A percentile compares a stretch with the other conserved stretches of the same genome.
phyloP scores from a whole-genome alignment of 2,113 vertebrate species.

The Phylloscopus trochiloides region DNA sequence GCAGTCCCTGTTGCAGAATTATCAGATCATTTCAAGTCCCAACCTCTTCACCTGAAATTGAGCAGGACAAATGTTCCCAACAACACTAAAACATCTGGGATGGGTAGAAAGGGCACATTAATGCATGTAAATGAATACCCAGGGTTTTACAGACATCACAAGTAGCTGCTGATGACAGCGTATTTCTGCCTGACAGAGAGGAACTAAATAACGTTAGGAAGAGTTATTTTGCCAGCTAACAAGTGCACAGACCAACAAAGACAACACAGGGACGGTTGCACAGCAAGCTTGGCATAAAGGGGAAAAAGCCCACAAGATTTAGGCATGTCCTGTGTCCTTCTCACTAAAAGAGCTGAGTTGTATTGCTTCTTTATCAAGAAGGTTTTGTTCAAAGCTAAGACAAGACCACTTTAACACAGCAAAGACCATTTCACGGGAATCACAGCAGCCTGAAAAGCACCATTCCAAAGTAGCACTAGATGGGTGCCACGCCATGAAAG shows the following conservation, averaged over 20 bases:
- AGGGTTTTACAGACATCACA: background rate
- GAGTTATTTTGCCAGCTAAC: background rate
- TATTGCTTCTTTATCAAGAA: background rate
- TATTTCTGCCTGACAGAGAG: background rate
- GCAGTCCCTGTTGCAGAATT: background rate
- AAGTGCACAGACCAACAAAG: background rate
- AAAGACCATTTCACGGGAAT: background rate
- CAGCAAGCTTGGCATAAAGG: background rate
- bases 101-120: background rate
- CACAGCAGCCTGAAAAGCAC: background rate
- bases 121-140: slow-evolving; percentile 30
- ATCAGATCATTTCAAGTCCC: slow-evolving; percentile 25
- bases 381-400: background rate
- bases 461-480: rapidly evolving
- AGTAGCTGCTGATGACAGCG: background rate
- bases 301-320: background rate
- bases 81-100: slow-evolving; percentile 33
- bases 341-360: background rate
- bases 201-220: background rate
- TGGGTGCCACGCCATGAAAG: background rate
- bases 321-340: background rate
- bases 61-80: slow-evolving; percentile 18
- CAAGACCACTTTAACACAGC: background rate
- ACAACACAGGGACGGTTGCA: background rate
- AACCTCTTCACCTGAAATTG: slow-evolving; percentile 47